A percentile compares a stretch with the other conserved stretches of the same genome.
These are phyloP conservation scores for Blastomussa wellsi DNA, from an alignment of 92 coral and sea anemone genomes.

Conservation along the genomic window DNA sequence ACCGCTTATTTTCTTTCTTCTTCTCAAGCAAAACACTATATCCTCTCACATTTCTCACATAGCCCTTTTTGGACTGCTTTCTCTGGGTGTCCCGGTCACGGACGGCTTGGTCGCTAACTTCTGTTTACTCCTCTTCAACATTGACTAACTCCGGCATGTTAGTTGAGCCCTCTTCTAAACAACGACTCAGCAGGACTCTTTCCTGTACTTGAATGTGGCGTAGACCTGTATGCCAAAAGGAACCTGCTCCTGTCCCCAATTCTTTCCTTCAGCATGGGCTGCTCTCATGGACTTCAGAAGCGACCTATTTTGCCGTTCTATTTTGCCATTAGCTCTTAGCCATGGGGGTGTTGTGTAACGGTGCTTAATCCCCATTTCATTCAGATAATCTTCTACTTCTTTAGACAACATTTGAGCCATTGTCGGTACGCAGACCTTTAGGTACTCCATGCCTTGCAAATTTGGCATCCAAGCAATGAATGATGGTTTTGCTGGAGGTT, in stretches of 20 bases:
- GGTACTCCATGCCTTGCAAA: slow-evolving; percentile 54
- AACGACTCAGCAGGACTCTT: slow-evolving; percentile 31
- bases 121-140: not conserved
- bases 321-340: slow-evolving; percentile 53
- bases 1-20: too few relatives aligned
- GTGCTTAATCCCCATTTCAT: slow-evolving; percentile 46
- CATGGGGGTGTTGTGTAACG: slow-evolving; percentile 49
- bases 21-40: too few relatives aligned
- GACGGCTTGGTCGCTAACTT: slow-evolving; percentile 22
- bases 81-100: slow-evolving; percentile 40
- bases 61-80: too few relatives aligned
- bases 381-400: slow-evolving; percentile 46
- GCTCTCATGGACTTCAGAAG: slow-evolving; percentile 47
- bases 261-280: too few relatives aligned
- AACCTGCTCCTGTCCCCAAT: too few relatives aligned
- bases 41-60: too few relatives aligned
- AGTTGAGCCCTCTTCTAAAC: slow-evolving; percentile 14
- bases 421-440: slow-evolving; percentile 53
- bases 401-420: slow-evolving; percentile 41
- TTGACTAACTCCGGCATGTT: slow-evolving; percentile 12
- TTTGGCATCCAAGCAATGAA: slow-evolving; percentile 39
- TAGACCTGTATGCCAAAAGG: too few relatives aligned
- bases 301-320: slow-evolving; percentile 22
- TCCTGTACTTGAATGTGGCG: too few relatives aligned
- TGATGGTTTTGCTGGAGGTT: slow-evolving; percentile 35